These are phyloP conservation scores for Amphipyra tragopoginis DNA, from an alignment of 2,888 invertebrate genomes.

Conservation along the genomic window DNA sequence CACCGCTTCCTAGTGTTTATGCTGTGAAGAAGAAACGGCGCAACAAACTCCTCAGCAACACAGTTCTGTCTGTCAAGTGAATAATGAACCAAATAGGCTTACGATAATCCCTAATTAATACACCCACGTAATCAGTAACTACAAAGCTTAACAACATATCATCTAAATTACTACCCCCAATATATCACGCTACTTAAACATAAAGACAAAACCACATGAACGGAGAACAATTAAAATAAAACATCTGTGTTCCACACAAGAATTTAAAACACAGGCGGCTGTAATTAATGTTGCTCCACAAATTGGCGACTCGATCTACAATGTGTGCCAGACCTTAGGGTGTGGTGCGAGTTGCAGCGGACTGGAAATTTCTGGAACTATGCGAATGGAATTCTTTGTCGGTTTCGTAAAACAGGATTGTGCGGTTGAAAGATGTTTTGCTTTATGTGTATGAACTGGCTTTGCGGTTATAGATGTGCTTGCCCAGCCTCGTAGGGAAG, in stretches of 20 bases:
- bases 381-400: constrained; percentile 2
- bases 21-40: too few species aligned
- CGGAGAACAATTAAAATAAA: constrained; percentile 55
- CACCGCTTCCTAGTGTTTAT: too few species aligned
- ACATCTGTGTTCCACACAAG: constrained; percentile 49
- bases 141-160: neutral
- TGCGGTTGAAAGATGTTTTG: neutral
- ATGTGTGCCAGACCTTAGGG: constrained; percentile 57
- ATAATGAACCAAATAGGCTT: neutral
- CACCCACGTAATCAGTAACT: neutral
- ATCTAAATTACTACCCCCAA: neutral
- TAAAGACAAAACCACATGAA: constrained; percentile 27
- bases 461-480: too few species aligned
- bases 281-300: constrained; percentile 65
- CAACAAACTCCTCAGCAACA: too few species aligned
- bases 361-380: neutral
- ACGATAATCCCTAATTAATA: neutral
- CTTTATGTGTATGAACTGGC: neutral
- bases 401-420: neutral
- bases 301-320: constrained; percentile 64
- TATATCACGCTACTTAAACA: constrained; percentile 20
- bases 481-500: too few species aligned
- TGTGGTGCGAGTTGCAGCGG: constrained; percentile 23
- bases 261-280: constrained; percentile 60
- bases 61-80: too few species aligned